Conservation (phyloP, 2,888 invertebrate species). For the Rhagonycha fulva region DNA sequence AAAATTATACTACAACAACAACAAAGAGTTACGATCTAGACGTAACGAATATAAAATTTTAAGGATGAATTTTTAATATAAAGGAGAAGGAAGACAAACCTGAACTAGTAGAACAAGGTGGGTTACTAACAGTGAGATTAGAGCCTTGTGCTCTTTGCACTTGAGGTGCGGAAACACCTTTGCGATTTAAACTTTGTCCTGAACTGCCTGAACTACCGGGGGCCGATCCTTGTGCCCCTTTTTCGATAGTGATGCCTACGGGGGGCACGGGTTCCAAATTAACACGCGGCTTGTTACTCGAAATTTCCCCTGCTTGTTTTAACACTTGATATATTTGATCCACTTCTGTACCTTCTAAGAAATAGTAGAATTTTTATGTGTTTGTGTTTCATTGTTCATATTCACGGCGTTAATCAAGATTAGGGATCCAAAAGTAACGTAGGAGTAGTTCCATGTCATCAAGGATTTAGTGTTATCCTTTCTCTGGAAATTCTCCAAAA, state of each 20-base stretch:
- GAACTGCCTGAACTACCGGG: conserved; percentile 56
- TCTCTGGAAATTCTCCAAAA: neutral
- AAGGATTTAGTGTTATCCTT: neutral
- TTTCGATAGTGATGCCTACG: conserved; percentile 52
- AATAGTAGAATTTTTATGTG: conserved; percentile 17
- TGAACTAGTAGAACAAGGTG: conserved; percentile 72
- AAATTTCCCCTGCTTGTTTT: conserved; percentile 91
- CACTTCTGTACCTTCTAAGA: conserved; percentile 63
- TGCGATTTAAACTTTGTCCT: conserved; percentile 59
- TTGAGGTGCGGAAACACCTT: conserved; percentile 48
- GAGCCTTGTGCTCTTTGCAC: conserved; percentile 54
- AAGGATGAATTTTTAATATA: conserved; percentile 4
- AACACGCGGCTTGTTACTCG: conserved; percentile 57
- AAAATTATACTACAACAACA: neutral
- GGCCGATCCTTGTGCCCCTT: conserved; percentile 45
- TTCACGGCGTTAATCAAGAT: neutral
- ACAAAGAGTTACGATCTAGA: neutral
- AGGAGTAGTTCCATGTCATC: too few species aligned
- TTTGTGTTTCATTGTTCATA: neutral
- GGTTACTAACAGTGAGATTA: conserved; percentile 66
- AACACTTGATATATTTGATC: conserved; percentile 94
- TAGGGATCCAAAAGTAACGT: neutral
- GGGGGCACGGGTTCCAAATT: conserved; percentile 53
- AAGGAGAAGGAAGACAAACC: conserved; percentile 58
- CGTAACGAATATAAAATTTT: conserved; percentile 23